Percentiles rank a stretch among this genome's conserved stretches.
Conservation (phyloP, 2,888 invertebrate genomes). For the Clunio marinus region DNA sequence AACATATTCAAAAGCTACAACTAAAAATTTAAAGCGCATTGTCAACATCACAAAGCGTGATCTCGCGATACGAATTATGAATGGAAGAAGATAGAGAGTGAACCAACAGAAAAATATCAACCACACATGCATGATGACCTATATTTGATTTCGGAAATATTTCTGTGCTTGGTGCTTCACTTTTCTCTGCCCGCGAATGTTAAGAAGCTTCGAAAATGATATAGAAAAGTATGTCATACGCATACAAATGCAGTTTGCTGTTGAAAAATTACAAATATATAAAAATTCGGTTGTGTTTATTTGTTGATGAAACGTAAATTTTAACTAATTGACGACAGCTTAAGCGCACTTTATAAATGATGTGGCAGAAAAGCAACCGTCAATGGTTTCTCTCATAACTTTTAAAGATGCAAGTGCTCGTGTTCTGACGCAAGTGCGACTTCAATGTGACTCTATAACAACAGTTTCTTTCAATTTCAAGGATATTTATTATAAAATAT, state of each 20-base stretch:
- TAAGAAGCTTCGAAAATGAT: conserved; percentile 15
- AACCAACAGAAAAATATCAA: not conserved
- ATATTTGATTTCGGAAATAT: conserved; percentile 29
- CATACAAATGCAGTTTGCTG: conserved; percentile 31
- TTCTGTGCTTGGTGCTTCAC: conserved; percentile 13
- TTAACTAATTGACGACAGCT: conserved; percentile 35
- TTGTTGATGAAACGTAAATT: not conserved
- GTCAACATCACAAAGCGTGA: not conserved
- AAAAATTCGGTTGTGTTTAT: not conserved
- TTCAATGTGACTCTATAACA: conserved; percentile 1
- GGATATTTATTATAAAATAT: too few relatives aligned
- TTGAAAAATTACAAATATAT: conserved; percentile 9
- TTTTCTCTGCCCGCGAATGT: conserved; percentile 21
- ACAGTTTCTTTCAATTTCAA: conserved; percentile 31
- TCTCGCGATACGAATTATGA: conserved; percentile 4
- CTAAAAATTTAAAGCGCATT: conserved; percentile 13
- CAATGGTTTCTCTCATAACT: not conserved
- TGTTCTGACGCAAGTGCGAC: conserved; percentile 14
- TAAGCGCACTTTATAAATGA: conserved; percentile 7
- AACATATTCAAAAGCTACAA: not conserved
- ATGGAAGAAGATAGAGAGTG: not conserved
- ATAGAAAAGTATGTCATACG: conserved; percentile 35
- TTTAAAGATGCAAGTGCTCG: not conserved
- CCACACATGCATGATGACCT: conserved; percentile 37
- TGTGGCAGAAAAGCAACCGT: conserved; percentile 17